These are phyloP conservation scores for Eurosta solidaginis DNA, from an alignment of 1,140 invertebrate species.

Conservation along the genomic window DNA sequence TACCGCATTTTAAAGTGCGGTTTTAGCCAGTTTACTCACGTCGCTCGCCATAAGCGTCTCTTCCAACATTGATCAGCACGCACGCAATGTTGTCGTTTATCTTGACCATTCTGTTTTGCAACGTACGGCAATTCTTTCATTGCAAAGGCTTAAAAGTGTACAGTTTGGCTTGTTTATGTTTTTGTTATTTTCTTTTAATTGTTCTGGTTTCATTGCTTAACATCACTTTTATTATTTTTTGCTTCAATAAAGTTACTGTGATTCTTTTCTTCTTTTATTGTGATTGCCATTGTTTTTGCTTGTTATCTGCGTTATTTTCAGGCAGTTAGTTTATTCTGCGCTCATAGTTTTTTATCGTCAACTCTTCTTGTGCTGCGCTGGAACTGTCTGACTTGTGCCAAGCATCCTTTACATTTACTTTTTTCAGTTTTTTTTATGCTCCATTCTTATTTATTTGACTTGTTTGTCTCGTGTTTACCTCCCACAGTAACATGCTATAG, in stretches of 20 bases:
- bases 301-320: constrained; percentile 26
- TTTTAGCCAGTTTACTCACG: neutral
- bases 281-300: constrained; percentile 14
- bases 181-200: neutral
- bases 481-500: neutral
- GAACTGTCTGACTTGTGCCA: neutral
- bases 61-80: neutral
- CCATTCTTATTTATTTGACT: neutral
- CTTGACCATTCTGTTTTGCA: neutral
- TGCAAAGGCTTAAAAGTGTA: neutral
- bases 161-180: neutral
- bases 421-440: neutral
- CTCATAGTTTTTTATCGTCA: neutral
- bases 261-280: neutral
- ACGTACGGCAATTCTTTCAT: neutral
- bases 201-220: neutral
- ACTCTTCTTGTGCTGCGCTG: neutral
- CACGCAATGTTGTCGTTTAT: constrained; percentile 15
- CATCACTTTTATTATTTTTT: neutral
- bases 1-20: neutral
- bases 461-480: neutral
- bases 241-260: neutral
- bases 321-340: neutral
- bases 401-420: neutral
- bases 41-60: neutral